Conservation (phyloP, 2,888 invertebrate species). For the Stictocephala bisonia region DNA sequence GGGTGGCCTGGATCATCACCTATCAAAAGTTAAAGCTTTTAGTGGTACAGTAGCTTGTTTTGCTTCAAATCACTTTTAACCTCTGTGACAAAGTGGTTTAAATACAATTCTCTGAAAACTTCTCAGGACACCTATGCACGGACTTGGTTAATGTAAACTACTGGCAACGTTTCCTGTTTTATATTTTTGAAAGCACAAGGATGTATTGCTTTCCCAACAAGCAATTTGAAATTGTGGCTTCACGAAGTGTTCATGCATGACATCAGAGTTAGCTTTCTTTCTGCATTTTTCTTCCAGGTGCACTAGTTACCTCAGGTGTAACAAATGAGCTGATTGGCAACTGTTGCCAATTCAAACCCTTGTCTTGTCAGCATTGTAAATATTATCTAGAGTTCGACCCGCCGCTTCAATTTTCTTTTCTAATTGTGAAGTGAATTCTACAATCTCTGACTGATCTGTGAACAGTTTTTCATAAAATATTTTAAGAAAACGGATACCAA, state of each 20-base stretch:
- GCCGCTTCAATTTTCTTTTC: not conserved
- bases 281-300: not conserved
- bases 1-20: not conserved
- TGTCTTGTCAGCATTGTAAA: constrained; percentile 22
- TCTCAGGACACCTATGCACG: constrained; percentile 5
- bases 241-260: too few relatives aligned
- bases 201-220: constrained; percentile 2
- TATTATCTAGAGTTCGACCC: not conserved
- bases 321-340: not conserved
- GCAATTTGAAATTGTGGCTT: constrained; percentile 6
- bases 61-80: constrained; percentile 13
- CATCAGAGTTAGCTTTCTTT: constrained; percentile 18
- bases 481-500: not conserved
- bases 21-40: constrained; percentile 1
- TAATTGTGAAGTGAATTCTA: not conserved
- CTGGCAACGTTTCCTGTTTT: constrained; percentile 1
- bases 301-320: not conserved
- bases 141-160: not conserved
- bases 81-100: not conserved
- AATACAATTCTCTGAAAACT: not conserved
- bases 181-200: constrained; percentile 6
- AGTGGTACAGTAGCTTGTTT: constrained; percentile 9
- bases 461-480: not conserved
- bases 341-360: constrained; percentile 29
- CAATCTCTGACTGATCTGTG: constrained; percentile 1